Percentiles rank a stretch among this genome's conserved stretches.
These are phyloP conservation scores for Cyprinodon brontotheroides DNA, from an alignment of 2,113 vertebrate species.

Conservation along the genomic window DNA sequence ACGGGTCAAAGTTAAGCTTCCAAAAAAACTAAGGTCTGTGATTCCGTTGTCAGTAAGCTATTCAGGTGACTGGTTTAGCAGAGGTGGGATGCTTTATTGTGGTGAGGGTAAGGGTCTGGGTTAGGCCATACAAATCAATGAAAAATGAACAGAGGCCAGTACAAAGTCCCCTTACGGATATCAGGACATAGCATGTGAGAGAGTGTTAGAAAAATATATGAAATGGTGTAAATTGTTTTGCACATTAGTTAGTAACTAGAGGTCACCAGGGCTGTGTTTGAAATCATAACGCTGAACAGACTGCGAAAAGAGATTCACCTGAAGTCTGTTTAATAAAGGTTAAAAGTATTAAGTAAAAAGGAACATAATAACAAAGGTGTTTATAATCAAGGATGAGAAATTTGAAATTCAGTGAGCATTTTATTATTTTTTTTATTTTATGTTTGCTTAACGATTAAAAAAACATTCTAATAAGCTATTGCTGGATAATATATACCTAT, in stretches of 20 bases:
- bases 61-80: no score
- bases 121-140: no score
- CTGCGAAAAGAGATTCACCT: not conserved
- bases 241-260: slow-evolving; percentile 8
- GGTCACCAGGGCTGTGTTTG: slow-evolving; percentile 21
- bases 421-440: not conserved
- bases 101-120: no score
- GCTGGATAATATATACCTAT: no score
- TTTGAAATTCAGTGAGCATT: not conserved
- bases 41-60: no score
- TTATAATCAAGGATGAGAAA: not conserved
- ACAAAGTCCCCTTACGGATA: no score
- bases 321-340: not conserved
- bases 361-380: not conserved
- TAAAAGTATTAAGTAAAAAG: not conserved
- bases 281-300: not conserved
- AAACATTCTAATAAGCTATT: not conserved
- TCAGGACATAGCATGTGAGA: no score
- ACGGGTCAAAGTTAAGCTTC: no score
- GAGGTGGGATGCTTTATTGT: no score
- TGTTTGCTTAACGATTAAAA: no score
- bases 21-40: no score
- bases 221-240: slow-evolving; percentile 37
- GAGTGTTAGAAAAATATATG: slow-evolving; percentile 38
- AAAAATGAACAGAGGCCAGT: no score